Base-by-base conservation (phyloP, 2,888 invertebrate genomes). In the Enoplolaimus lenunculus region DNA sequence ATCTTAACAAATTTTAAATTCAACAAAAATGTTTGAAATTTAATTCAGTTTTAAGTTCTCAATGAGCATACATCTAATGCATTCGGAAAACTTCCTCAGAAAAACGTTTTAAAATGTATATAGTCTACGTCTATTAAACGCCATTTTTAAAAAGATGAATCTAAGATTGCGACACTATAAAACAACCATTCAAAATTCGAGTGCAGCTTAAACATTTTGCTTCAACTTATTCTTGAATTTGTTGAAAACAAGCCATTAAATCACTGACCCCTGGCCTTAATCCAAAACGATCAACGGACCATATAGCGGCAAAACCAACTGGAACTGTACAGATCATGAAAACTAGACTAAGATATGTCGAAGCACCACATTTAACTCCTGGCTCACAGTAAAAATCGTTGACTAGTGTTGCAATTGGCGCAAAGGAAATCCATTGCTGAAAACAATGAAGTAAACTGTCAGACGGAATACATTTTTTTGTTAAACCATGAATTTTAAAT, bases 381-480 rank as follows among this genome's bases (percentile, higher is more conserved):
- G 45, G 66, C 28, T 79, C 76, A n/a, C 75, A 67, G 75, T 82
- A 84, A 74, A 79, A 84, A 7, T 75, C 75, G 1, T 81, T 79
- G 1, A 82, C 80, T 26, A 79, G 77, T 73, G 82, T 82, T 33
- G 83, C 82, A 31, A 84, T 80, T 0, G 84, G 81, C 7, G 84
- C 81, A 75, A 81, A 84, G 21, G 81, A 80, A 29, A 84, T 82
- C 84, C 84, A 84, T 62, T 83, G 80, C 84, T 84, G 77, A 71
- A 80, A 78, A 62, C n/a, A n/a, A n/a, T n/a, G n/a, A n/a, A 70
- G 26, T 26, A 16, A 26, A 60, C 26, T 0, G 67, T 68, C 69
- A 71, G 60, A 2, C 66, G 68, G 59, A n/a, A n/a, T n/a, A n/a
- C n/a, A 62, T 62, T 13, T 7, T 29, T 30, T n/a, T n/a, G n/a